Evolutionary conservation across 2,797 vertebrate genomes (phyloP), one percentile per base, ranked within the genome.

Genomic region (Cirrhinus mrigala): DNA sequence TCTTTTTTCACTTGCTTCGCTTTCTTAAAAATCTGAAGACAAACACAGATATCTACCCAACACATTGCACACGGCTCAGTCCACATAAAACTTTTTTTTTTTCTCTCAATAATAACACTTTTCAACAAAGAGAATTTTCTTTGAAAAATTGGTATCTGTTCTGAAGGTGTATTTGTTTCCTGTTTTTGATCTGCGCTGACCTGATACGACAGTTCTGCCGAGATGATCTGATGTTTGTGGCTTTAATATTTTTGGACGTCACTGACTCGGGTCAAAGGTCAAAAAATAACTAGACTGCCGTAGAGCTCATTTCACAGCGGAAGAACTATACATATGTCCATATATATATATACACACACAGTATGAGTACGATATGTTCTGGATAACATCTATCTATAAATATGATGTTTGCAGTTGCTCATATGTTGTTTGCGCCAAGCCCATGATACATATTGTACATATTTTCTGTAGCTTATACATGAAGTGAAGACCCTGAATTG

Each of bases 51-150:
- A 96, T 96, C 95, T 96, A 96, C 95, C 96, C 96, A 96, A 96
- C 96, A 96, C 96, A 97, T 97, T 97, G 96, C 96, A 97, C 96
- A 95, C 96, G 96, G 96, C 95, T 97, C 96, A 96, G 96, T 96
- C 95, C 93, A 96, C 95, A 95, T 92, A 95, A 91, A 93, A 29
- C 52, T 79, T 93, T 94, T 93, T 82, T 93, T 82, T 82, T 52
- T 22, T 29, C 73, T 71, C 71, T 94, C 93, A 94, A 94, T 94
- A 95, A 94, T 95, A 95, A 95, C 94, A 95, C 95, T 95, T 94
- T 94, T 94, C 94, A 94, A 94, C 92, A 93, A 94, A 84, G 74
- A 85, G 75, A 48, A 81, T 27, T 14, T 71, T 77, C 29, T 62
- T 20, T 24, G 46, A 69, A 54, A 69, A 68, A 93, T 89, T 92